Evolutionary conservation across 2,113 vertebrate species (phyloP), one percentile per base, ranked within the genome.

Genomic region (Phodopus roborovskii): DNA sequence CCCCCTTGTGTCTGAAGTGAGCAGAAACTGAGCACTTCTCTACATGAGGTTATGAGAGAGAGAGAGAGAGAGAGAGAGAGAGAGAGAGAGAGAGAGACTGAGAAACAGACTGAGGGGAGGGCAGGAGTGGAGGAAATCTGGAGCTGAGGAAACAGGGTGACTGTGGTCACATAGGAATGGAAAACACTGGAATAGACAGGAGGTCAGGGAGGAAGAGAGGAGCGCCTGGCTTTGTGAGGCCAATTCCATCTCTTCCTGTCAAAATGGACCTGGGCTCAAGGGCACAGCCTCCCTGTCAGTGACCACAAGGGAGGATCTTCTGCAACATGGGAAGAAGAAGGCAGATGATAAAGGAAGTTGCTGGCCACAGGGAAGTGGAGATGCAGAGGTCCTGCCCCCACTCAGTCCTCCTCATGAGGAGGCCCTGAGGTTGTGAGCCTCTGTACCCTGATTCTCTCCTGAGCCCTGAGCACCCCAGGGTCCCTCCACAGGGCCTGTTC

Each of bases 331-430:
- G 74, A 84, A 81, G 81, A 74, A 91, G 88, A 83, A 83, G 48
- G n/a, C 58, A 39, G 17, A 12, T 13, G 6, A 16, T 30, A 22
- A 24, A 70, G 95, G 88, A 97, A 97, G 92, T 45, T 94, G 39
- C 62, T 73, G 1, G 2, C 26, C 62, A 66, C n/a, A 22, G 39
- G 95, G 10, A 50, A 30, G 28, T 4, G 17, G 56, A 33, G 36
- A 30, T 19, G 36, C 77, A 81, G 50, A 36, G 62, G 87, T n/a
- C 28, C 30, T 48, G 24, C 4, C 36, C 6, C 5, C 36, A 71
- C 73, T 19, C 48, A 1, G 45, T n/a, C 60, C 45, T 39, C 84
- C n/a, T 26, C 24, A 28, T 68, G 16, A 75, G 50, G 8, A 75
- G 83, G 62, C 3, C n/a, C n/a, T 8, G 2, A 0, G 20, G 33